Evolutionary conservation across 2,797 vertebrate species (phyloP).

Genomic region (Pipistrellus kuhlii): DNA sequence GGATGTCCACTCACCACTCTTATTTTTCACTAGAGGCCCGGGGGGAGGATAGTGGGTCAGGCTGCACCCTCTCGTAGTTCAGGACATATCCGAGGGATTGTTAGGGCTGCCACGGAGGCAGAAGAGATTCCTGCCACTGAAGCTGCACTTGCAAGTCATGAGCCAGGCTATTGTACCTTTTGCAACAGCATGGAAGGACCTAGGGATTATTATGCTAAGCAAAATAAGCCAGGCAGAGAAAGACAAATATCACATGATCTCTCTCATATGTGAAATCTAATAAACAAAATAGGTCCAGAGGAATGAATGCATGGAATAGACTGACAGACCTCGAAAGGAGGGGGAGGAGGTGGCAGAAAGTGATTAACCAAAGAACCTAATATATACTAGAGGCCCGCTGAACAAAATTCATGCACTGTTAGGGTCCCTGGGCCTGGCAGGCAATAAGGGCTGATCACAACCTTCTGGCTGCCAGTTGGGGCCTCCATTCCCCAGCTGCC

Average conservation of each 20-base stretch:
- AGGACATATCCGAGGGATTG: too few species aligned
- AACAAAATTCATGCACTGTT: too few species aligned
- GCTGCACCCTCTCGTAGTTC: too few species aligned
- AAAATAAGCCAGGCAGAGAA: neutral
- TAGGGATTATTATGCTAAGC: neutral
- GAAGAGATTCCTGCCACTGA: too few species aligned
- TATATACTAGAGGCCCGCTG: neutral
- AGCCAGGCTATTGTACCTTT: neutral
- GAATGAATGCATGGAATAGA: neutral
- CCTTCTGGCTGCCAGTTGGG: too few species aligned
- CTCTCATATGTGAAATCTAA: neutral
- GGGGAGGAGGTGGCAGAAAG: neutral
- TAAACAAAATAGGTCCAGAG: neutral
- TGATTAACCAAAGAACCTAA: neutral
- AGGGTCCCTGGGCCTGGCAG: too few species aligned
- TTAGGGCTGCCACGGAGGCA: too few species aligned
- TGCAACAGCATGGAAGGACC: neutral
- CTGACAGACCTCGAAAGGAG: neutral
- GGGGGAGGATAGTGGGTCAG: too few species aligned
- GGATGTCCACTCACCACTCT: neutral
- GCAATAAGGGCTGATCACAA: too few species aligned
- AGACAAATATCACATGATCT: neutral
- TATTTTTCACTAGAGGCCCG: neutral
- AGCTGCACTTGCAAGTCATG: too few species aligned
- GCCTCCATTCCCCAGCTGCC: too few species aligned